phyloP scores from a whole-genome alignment of 30 jellyfish, hydroid and myxozoan species.

The Chrysaora quinquecirrha region DNA sequence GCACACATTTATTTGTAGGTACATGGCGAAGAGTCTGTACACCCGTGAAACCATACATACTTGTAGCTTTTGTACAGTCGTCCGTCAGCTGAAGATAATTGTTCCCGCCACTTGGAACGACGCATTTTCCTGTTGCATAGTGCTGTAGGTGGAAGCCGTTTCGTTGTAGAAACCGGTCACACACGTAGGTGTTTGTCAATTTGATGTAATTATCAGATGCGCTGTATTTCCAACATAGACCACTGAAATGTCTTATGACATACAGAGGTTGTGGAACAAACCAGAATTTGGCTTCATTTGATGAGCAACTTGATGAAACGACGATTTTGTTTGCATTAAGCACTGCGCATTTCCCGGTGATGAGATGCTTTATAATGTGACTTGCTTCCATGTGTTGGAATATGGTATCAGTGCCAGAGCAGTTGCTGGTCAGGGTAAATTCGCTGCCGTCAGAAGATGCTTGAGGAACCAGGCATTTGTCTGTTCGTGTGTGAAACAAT shows the following conservation, averaged over 20 bases:
- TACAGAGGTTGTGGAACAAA: neutral
- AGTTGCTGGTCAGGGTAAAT: constrained; percentile 16
- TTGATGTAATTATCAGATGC: neutral
- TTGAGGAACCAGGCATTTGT: constrained; percentile 22
- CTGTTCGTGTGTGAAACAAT: constrained; percentile 26
- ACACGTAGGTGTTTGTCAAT: neutral
- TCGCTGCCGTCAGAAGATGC: constrained; percentile 19
- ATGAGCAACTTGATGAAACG: neutral
- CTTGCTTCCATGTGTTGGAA: constrained; percentile 41
- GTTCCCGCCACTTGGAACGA: neutral
- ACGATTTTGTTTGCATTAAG: neutral
- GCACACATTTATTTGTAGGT: neutral
- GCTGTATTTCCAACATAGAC: neutral
- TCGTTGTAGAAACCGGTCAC: neutral
- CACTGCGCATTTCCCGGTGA: constrained; percentile 30
- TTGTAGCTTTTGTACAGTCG: neutral
- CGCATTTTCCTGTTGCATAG: constrained; percentile 1
- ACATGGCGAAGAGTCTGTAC: neutral
- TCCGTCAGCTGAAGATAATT: neutral
- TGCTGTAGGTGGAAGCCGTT: neutral
- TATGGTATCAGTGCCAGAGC: constrained; percentile 35
- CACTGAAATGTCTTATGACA: neutral
- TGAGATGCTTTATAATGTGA: constrained; percentile 18
- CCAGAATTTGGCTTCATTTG: neutral
- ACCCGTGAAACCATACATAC: neutral